Evolutionary conservation across 37 sponge, comb jelly and placozoan genomes (phyloP), one percentile per base, ranked within the genome.

Genomic region (Chondrilla cf. caribensis): DNA sequence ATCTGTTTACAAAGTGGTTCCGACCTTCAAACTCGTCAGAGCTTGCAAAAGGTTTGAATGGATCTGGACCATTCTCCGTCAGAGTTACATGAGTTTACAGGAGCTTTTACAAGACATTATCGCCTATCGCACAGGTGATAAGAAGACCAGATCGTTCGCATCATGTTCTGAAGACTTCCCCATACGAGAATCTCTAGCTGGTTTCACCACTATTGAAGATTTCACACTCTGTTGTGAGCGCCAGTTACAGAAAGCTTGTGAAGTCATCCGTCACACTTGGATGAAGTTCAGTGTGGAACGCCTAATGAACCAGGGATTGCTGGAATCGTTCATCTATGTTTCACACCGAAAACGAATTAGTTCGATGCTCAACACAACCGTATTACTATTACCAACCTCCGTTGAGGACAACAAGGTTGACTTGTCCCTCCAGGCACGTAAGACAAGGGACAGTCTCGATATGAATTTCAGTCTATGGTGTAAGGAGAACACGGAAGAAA

Each of bases 401-500:
- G 29, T 26, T 1, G 68, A 33, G 4, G 32, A 67, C 33, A 67
- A 11, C 51, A 62, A 62, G 22, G 5, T 62, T n/a, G 25, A n/a
- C 29, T 28, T 62, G 6, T 37, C 76, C 24, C 25, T 37, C 18
- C 31, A 21, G 19, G 76, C 76, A 43, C 31, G 24, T 19, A 24
- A 39, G 43, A 39, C 41, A 31, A 36, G 76, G 21, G 36, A 42
- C 2, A 25, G 44, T 4, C 44, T 73, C 22, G 41, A 39, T 41
- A 31, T 39, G 41, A n/a, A 73, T 39, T 38, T 22, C 41, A 40
- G 44, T 38, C 9, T 73, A 1, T 73, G 36, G 38, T 73, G 76
- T 43, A 73, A 6, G 76, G 76, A 73, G 44, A 73, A 73, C 11
- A 73, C 76, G 18, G 76, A 73, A 21, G 44, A 43, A 22, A n/a